Percentiles rank a stretch among this genome's conserved stretches.
phyloP scores from a whole-genome alignment of 2,797 vertebrate genomes.

The Thripadectes ignobilis region DNA sequence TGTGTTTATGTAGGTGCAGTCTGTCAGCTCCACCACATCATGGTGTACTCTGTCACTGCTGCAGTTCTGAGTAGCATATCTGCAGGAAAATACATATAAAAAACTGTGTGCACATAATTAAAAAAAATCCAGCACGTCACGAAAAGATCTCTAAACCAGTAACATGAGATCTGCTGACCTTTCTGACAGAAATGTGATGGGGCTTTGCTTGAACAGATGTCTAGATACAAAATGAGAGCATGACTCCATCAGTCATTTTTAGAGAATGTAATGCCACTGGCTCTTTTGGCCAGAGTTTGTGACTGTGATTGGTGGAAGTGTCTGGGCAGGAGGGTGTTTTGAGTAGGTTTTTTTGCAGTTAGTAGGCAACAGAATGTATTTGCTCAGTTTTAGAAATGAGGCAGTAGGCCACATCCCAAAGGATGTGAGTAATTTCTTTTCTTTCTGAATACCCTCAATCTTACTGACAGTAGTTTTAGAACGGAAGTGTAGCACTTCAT shows the following conservation, averaged over 20 bases:
- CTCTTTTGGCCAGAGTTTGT: conserved; percentile 47
- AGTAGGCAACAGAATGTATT: conserved; percentile 44
- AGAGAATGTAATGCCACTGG: conserved; percentile 20
- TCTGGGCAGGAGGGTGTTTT: conserved; percentile 24
- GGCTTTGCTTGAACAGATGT: conserved; percentile 73
- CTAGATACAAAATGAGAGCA: conserved; percentile 57
- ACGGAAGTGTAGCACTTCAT: neutral
- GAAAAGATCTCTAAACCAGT: conserved; percentile 65
- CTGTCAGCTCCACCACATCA: conserved; percentile 27
- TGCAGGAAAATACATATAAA: neutral
- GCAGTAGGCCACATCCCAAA: neutral
- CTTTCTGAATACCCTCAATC: neutral
- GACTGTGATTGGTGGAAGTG: conserved; percentile 50
- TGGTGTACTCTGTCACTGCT: conserved; percentile 34
- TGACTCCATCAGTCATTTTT: conserved; percentile 73
- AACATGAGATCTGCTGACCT: conserved; percentile 76
- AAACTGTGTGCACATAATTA: conserved; percentile 19
- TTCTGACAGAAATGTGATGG: conserved; percentile 75
- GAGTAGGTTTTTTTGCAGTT: conserved; percentile 6
- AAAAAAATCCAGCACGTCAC: conserved; percentile 48
- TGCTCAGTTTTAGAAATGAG: conserved; percentile 5
- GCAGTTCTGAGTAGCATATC: neutral
- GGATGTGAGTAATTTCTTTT: neutral
- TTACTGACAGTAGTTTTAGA: neutral
- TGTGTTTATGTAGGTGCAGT: conserved; percentile 53